A percentile compares a stretch with the other conserved stretches of the same genome.
Evolutionary conservation across 1,140 invertebrate species (phyloP).

Genomic region (Saxidomus purpurata): DNA sequence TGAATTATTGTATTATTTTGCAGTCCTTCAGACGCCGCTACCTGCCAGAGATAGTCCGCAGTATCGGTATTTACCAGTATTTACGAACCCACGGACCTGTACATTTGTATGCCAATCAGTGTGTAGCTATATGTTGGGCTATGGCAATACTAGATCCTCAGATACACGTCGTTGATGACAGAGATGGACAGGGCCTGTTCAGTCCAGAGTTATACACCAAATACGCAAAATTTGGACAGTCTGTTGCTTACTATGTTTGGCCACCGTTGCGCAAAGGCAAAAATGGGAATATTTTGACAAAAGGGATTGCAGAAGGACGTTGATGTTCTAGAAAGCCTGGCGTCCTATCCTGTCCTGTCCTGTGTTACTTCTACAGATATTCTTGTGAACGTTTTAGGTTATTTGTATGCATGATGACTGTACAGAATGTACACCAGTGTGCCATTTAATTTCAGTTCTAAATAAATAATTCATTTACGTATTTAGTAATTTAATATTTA

Average conservation of each 20-base stretch:
- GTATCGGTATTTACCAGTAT: slow-evolving; percentile 34
- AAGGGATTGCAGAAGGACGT: slow-evolving; percentile 47
- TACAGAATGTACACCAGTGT: too few species aligned
- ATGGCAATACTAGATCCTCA: slow-evolving; percentile 46
- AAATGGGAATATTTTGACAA: slow-evolving; percentile 21
- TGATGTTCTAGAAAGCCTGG: neutral
- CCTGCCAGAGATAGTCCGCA: slow-evolving; percentile 50
- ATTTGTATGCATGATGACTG: too few species aligned
- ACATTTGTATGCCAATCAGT: slow-evolving; percentile 26
- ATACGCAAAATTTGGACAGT: slow-evolving; percentile 24
- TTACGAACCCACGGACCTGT: slow-evolving; percentile 3
- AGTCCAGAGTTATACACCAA: slow-evolving; percentile 28
- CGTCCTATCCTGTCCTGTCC: too few species aligned
- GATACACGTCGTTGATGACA: slow-evolving; percentile 36
- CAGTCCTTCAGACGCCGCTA: slow-evolving; percentile 44
- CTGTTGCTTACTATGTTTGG: slow-evolving; percentile 52
- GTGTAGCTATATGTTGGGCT: slow-evolving; percentile 50
- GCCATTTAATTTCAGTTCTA: too few species aligned
- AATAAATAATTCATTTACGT: too few species aligned
- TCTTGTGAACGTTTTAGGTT: too few species aligned
- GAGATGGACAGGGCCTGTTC: slow-evolving; percentile 6
- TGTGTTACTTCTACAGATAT: too few species aligned
- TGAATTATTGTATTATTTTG: too few species aligned
- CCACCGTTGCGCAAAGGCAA: slow-evolving; percentile 21
- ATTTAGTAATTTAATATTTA: too few species aligned